A percentile compares a stretch with the other conserved stretches of the same genome.
phyloP scores from a whole-genome alignment of 2,797 vertebrate species.

The Saxicola maurus region DNA sequence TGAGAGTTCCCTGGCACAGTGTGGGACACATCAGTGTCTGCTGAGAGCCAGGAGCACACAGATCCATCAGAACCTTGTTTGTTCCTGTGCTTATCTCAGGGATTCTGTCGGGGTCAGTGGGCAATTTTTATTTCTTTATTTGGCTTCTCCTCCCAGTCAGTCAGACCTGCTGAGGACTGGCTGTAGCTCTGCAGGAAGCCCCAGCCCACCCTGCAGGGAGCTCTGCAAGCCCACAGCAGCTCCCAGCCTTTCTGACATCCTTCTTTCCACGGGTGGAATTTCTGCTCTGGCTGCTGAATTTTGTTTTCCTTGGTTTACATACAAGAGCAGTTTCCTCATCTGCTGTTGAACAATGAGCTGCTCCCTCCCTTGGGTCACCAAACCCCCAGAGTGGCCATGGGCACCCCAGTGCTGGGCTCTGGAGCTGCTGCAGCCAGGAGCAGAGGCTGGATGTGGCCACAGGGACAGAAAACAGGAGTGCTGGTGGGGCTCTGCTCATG shows the following conservation, averaged over 20 bases:
- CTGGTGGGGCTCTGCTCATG: neutral
- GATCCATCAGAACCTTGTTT: rapidly evolving
- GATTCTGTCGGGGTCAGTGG: neutral
- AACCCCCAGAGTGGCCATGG: rapidly evolving
- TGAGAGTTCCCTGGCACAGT: rapidly evolving
- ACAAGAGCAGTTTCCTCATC: neutral
- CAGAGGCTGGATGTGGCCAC: neutral
- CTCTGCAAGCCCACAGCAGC: neutral
- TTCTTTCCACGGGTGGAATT: rapidly evolving
- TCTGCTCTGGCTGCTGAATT: neutral
- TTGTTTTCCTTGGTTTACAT: rapidly evolving
- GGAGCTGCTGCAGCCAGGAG: neutral
- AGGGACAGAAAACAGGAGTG: rapidly evolving
- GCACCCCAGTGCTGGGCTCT: rapidly evolving
- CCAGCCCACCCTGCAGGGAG: neutral
- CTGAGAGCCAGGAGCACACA: neutral
- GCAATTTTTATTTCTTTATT: neutral
- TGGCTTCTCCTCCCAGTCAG: neutral
- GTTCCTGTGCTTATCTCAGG: neutral
- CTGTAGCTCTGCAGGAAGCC: neutral
- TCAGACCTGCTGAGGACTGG: neutral
- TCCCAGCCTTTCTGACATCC: neutral
- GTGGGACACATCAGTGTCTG: neutral
- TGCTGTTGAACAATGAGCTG: neutral
- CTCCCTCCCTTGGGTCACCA: rapidly evolving